A percentile compares a stretch with the other conserved stretches of the same genome.
Evolutionary conservation across 2,113 vertebrate genomes (phyloP).

Genomic region (Coryphaenoides rupestris): DNA sequence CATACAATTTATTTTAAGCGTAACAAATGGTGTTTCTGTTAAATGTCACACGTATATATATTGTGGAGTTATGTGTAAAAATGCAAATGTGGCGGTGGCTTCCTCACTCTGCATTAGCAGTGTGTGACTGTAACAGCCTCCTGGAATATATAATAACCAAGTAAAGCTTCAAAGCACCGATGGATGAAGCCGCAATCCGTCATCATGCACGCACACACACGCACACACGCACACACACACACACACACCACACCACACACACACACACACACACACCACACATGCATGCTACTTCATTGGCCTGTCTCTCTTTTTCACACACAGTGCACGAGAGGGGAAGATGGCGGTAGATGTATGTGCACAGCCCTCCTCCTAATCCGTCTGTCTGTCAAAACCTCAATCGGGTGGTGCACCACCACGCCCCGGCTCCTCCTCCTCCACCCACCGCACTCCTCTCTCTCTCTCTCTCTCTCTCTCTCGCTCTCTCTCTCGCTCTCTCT

Average conservation of each 20-base stretch:
- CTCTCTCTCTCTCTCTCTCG: neutral
- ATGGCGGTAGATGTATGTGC: conserved; percentile 26
- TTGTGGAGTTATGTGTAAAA: too few relatives aligned
- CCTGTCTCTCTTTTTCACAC: conserved; percentile 13
- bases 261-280: too few relatives aligned
- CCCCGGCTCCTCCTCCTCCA: conserved; percentile 41
- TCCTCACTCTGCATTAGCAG: too few relatives aligned
- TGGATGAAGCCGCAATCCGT: conserved; percentile 19
- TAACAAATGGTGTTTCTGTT: too few relatives aligned
- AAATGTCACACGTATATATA: too few relatives aligned
- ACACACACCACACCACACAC: too few relatives aligned
- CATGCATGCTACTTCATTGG: conserved; percentile 25
- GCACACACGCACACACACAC: neutral
- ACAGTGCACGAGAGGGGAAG: conserved; percentile 7
- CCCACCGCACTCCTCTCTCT: conserved; percentile 21
- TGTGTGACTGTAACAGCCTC: too few relatives aligned
- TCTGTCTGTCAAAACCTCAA: conserved; percentile 38
- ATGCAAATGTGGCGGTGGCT: too few relatives aligned
- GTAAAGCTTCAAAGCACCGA: conserved; percentile 35
- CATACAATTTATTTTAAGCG: too few relatives aligned
- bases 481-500: conserved; percentile 13
- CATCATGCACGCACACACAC: conserved; percentile 13
- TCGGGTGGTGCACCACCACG: too few relatives aligned
- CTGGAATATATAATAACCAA: conserved; percentile 14
- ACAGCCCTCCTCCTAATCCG: conserved; percentile 30